Evolutionary conservation across 2,113 vertebrate genomes (phyloP), one percentile per base, ranked within the genome.

Genomic region (Martes martes): DNA sequence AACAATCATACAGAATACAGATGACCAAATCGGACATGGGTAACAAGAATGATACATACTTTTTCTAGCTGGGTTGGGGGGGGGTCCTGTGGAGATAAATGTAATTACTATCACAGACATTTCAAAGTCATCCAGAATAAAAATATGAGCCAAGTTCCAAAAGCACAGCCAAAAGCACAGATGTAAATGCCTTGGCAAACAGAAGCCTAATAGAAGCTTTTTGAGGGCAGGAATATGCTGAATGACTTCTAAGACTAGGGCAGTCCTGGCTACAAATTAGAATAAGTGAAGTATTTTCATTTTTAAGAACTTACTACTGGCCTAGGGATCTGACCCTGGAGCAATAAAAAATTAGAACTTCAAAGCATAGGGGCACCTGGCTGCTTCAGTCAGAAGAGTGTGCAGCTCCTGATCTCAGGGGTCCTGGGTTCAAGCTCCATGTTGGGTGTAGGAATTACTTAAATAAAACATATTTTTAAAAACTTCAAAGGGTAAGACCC

Each of bases 61-160:
- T 82, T 55, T 78, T 80, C 83, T 57, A 86, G 92, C 23, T 90
- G 74, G 21, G 21, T 16, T 47, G 63, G 28, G 24, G n/a, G 63
- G 19, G 52, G 52, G 52, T 16, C 83, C 45, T 63, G 3, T 18
- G 82, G 67, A 96, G 21, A 86, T 73, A 85, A 95, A 94, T 11
- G 39, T 24, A 31, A 55, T 55, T 33, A 95, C 6, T 73, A 71
- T 88, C 45, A 71, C 19, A 83, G n/a, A 67, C 74, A 96, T 55
- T 79, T 94, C n/a, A 47, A 94, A 92, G 69, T 87, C 76, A 61
- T 65, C 52, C 59, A 79, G 55, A 97, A 96, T 65, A 78, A 97
- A 96, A 88, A 55, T n/a, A 16, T 4, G 36, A 80, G 69, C 31
- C 87, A 96, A 57, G 16, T 82, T 87, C 89, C 36, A 67, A 95